These are phyloP conservation scores for Holcopasites calliopsidis DNA, from an alignment of 1,140 invertebrate species.

Conservation along the genomic window DNA sequence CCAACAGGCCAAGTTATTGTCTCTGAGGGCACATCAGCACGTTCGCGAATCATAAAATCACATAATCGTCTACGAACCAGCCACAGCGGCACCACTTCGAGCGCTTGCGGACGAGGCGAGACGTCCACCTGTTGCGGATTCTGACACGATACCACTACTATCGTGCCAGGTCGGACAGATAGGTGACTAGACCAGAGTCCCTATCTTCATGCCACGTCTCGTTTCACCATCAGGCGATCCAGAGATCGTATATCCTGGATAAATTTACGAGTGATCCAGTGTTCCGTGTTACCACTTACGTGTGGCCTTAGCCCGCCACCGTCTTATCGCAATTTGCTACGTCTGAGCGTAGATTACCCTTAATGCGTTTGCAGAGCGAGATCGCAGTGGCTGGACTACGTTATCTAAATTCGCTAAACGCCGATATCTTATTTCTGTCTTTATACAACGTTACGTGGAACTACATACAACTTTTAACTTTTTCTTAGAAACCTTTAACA, in stretches of 20 bases:
- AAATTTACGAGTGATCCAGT: slow-evolving; percentile 43
- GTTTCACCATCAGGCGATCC: not conserved
- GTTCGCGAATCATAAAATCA: slow-evolving; percentile 56
- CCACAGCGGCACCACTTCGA: slow-evolving; percentile 26
- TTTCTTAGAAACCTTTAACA: too few species aligned
- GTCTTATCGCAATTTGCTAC: too few species aligned
- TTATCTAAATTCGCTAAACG: not conserved
- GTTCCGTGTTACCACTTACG: slow-evolving; percentile 23
- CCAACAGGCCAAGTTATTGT: not conserved
- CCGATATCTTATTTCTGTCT: not conserved
- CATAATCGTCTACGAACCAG: slow-evolving; percentile 68
- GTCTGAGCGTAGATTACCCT: not conserved
- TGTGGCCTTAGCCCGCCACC: not conserved
- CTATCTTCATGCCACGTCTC: slow-evolving; percentile 11
- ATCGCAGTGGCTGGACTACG: too few species aligned
- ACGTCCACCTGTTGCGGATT: slow-evolving; percentile 74
- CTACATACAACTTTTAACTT: too few species aligned
- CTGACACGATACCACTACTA: slow-evolving; percentile 58
- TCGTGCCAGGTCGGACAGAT: slow-evolving; percentile 28
- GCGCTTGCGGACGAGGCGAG: slow-evolving; percentile 62
- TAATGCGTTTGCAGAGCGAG: not conserved
- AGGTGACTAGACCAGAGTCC: slow-evolving; percentile 42
- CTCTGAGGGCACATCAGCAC: not conserved
- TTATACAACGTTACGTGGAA: not conserved
- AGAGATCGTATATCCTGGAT: slow-evolving; percentile 33